These are phyloP conservation scores for Zygaena filipendulae DNA, from an alignment of 2,888 invertebrate genomes.

Conservation along the genomic window DNA sequence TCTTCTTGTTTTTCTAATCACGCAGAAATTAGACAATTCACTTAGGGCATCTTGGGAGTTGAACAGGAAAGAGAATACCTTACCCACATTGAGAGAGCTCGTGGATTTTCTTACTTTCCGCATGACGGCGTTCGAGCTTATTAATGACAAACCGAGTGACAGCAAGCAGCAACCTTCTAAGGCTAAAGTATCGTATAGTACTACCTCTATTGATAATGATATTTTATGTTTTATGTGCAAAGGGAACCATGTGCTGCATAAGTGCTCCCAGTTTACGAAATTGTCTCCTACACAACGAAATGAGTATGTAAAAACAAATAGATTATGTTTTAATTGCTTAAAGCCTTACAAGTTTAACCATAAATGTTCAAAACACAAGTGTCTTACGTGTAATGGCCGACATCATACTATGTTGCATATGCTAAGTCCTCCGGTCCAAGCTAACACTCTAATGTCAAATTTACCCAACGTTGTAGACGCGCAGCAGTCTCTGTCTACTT, in stretches of 20 bases:
- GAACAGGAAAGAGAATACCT: conserved; percentile 2
- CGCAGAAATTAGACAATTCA: conserved; percentile 9
- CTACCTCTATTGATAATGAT: too few species aligned
- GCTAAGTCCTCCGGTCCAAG: too few species aligned
- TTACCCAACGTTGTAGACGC: too few species aligned
- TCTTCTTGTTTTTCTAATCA: conserved; percentile 4
- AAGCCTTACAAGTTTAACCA: conserved; percentile 1
- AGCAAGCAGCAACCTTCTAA: too few species aligned
- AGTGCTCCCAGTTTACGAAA: not conserved
- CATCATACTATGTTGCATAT: not conserved
- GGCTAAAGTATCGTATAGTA: too few species aligned
- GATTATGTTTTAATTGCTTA: conserved; percentile 2
- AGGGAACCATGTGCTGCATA: conserved; percentile 2
- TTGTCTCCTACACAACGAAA: not conserved
- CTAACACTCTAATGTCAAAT: too few species aligned
- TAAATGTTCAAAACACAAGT: not conserved
- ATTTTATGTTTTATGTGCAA: too few species aligned
- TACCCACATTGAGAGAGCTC: not conserved
- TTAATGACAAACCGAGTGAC: not conserved
- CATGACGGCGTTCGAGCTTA: not conserved
- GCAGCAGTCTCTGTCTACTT: too few species aligned
- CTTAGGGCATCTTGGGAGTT: conserved; percentile 10
- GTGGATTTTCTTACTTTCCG: not conserved
- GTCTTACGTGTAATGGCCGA: not conserved
- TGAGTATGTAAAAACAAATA: conserved; percentile 1